These are phyloP conservation scores for Eurystomus glaucurus DNA, from an alignment of 2,797 vertebrate species.

Conservation along the genomic window DNA sequence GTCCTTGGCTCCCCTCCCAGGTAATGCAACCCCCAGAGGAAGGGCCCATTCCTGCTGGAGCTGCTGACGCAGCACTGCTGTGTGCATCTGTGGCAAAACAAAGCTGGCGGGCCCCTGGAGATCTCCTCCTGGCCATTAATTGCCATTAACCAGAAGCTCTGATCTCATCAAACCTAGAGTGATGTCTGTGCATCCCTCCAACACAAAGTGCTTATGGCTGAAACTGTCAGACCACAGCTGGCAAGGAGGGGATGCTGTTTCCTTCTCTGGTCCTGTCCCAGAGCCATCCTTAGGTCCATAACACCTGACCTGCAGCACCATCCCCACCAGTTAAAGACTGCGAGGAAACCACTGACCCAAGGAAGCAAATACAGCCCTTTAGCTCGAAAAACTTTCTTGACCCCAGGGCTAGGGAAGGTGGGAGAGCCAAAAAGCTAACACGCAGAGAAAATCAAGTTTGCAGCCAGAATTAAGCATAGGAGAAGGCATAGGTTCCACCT, in stretches of 20 bases:
- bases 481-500: accelerated
- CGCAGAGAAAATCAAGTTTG: background rate
- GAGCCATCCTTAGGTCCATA: accelerated
- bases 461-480: background rate
- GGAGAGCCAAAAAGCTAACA: background rate
- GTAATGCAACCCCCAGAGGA: background rate
- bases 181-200: background rate
- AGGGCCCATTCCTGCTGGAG: accelerated
- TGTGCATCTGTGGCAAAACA: background rate
- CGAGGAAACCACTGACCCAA: background rate
- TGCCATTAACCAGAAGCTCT: background rate
- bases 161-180: background rate
- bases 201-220: background rate
- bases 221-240: accelerated
- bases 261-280: background rate
- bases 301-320: background rate
- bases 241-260: background rate
- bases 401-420: background rate
- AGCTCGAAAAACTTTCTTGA: background rate
- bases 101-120: background rate
- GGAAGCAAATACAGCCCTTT: background rate
- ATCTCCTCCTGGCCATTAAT: background rate
- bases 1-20: background rate
- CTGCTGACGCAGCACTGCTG: background rate
- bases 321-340: background rate